Evolutionary conservation across 2,797 vertebrate species (phyloP).

Genomic region (Mormyrops boulengeri): DNA sequence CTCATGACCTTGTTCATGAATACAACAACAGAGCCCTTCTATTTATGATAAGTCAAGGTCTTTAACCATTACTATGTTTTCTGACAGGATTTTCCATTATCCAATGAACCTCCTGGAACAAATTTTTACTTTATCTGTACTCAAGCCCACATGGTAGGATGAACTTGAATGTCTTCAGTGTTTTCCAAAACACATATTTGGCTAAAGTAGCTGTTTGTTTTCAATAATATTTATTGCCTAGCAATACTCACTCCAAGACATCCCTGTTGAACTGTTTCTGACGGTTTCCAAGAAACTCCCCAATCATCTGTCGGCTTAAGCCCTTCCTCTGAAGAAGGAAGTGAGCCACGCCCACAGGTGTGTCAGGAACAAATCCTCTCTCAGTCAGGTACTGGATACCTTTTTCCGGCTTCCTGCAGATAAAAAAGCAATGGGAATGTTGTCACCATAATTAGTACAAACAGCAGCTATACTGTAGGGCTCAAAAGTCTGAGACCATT

Average conservation of each 20-base stretch:
- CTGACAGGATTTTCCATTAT: background rate
- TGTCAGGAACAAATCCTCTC: conserved; percentile 89
- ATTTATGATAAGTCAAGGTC: background rate
- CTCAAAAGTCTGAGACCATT: background rate
- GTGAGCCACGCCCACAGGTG: conserved; percentile 90
- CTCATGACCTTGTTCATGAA: background rate
- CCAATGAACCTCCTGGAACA: background rate
- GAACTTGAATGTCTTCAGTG: background rate
- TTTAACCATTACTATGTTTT: background rate
- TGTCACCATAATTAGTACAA: background rate
- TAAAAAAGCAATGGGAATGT: background rate
- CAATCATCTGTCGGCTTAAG: conserved; percentile 95
- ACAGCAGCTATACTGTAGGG: background rate
- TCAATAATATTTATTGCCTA: background rate
- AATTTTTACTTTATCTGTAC: background rate
- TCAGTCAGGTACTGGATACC: conserved; percentile 93
- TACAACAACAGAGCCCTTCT: background rate
- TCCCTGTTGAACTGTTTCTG: conserved; percentile 98
- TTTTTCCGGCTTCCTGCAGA: conserved; percentile 86
- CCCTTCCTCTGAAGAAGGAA: conserved; percentile 95
- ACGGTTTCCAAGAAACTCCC: conserved; percentile 91
- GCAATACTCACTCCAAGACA: conserved; percentile 82
- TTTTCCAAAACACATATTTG: background rate
- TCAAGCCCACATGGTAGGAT: background rate
- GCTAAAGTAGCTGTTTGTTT: background rate